These are phyloP conservation scores for Ailurus styani DNA, from an alignment of 2,113 vertebrate species.

Conservation along the genomic window DNA sequence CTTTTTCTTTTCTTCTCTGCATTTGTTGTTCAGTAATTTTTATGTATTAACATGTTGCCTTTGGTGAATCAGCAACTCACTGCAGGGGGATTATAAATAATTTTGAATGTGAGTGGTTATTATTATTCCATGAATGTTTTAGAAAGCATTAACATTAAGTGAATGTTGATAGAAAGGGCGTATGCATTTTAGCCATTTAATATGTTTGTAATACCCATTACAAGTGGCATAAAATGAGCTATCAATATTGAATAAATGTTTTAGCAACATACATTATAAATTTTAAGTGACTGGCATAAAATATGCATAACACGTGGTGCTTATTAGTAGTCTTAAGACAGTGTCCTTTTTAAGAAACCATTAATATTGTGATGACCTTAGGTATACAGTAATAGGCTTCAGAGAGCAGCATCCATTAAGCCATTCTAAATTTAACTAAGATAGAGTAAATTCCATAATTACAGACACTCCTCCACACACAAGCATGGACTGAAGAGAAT, in stretches of 20 bases:
- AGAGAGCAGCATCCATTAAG: conserved; percentile 42
- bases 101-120: conserved; percentile 15
- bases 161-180: conserved; percentile 50
- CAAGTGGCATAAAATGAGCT: conserved; percentile 65
- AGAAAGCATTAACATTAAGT: conserved; percentile 68
- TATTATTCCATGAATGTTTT: conserved; percentile 25
- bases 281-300: conserved; percentile 74
- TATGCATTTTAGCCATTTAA: conserved; percentile 62
- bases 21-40: background rate
- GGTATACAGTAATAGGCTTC: conserved; percentile 40
- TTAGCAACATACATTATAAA: conserved; percentile 65
- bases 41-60: background rate
- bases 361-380: conserved; percentile 56
- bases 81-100: conserved; percentile 16
- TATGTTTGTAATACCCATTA: conserved; percentile 57
- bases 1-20: background rate
- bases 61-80: conserved; percentile 36
- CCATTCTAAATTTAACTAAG: conserved; percentile 73
- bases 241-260: conserved; percentile 71
- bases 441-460: conserved; percentile 54
- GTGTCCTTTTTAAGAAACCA: conserved; percentile 62
- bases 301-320: conserved; percentile 62
- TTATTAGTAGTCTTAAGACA: conserved; percentile 56
- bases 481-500: background rate
- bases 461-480: background rate